Evolutionary conservation across 1,140 invertebrate genomes (phyloP).

Genomic region (Eulimnadia texana): DNA sequence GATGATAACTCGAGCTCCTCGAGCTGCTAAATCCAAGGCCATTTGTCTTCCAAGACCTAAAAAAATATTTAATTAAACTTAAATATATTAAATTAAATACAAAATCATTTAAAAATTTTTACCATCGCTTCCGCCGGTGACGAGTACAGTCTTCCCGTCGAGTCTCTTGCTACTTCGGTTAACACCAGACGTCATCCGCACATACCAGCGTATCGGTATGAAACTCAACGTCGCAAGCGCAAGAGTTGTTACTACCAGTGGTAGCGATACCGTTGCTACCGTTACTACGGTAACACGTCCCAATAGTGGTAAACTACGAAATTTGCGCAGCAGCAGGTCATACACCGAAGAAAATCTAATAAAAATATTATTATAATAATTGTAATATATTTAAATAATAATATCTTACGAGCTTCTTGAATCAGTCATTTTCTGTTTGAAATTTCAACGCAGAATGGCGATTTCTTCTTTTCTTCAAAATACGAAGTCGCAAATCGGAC

Average conservation of each 20-base stretch:
- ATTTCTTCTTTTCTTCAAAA: too few relatives aligned
- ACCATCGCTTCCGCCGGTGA: conserved; percentile 40
- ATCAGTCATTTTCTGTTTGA: too few relatives aligned
- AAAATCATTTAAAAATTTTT: conserved; percentile 3
- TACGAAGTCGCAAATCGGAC: too few relatives aligned
- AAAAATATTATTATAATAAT: too few relatives aligned
- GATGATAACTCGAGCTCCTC: conserved; percentile 33
- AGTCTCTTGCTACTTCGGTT: neutral
- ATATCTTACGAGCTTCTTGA: too few relatives aligned
- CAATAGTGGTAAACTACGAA: neutral
- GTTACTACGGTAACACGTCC: neutral
- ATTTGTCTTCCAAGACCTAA: conserved; percentile 39
- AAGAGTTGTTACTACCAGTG: neutral
- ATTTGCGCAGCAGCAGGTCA: too few relatives aligned
- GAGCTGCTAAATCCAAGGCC: conserved; percentile 30
- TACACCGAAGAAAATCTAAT: too few relatives aligned
- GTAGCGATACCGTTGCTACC: conserved; percentile 2
- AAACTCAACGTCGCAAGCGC: neutral
- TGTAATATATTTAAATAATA: too few relatives aligned
- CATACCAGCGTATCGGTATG: conserved; percentile 10
- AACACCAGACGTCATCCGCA: neutral
- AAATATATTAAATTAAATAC: neutral
- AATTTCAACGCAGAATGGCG: too few relatives aligned
- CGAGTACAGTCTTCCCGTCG: conserved; percentile 36
- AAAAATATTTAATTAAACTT: conserved; percentile 1